Conservation (phyloP, 2,113 vertebrate species). For the Lophotis ruficrista region DNA sequence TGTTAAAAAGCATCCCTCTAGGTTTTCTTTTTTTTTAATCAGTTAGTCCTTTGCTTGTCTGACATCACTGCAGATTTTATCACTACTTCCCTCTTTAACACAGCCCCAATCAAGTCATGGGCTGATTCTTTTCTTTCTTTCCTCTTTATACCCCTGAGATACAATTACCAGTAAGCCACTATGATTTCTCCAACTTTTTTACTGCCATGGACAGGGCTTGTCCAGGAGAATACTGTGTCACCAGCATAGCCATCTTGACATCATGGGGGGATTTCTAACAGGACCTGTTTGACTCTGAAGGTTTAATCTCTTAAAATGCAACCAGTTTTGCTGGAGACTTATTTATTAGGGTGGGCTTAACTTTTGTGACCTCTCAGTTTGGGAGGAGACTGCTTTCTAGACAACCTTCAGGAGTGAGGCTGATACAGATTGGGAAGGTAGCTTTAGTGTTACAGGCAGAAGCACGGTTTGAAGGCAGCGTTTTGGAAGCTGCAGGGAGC, state of each 20-base stretch:
- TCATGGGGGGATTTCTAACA: neutral
- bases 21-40: neutral
- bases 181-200: neutral
- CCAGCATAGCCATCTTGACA: neutral
- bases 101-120: neutral
- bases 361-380: neutral
- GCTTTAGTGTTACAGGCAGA: neutral
- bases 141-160: neutral
- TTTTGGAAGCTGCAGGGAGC: neutral
- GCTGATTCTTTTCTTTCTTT: neutral
- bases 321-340: neutral
- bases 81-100: neutral
- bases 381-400: neutral
- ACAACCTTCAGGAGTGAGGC: neutral
- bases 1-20: neutral
- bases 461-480: neutral
- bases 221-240: neutral
- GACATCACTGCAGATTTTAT: neutral
- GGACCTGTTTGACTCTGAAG: neutral
- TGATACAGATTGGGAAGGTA: neutral
- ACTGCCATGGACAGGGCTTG: neutral
- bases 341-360: neutral
- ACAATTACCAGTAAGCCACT: neutral
- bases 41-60: neutral
- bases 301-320: neutral